Evolutionary conservation across 2,888 invertebrate species (phyloP).

Genomic region (Endotricha flammealis): DNA sequence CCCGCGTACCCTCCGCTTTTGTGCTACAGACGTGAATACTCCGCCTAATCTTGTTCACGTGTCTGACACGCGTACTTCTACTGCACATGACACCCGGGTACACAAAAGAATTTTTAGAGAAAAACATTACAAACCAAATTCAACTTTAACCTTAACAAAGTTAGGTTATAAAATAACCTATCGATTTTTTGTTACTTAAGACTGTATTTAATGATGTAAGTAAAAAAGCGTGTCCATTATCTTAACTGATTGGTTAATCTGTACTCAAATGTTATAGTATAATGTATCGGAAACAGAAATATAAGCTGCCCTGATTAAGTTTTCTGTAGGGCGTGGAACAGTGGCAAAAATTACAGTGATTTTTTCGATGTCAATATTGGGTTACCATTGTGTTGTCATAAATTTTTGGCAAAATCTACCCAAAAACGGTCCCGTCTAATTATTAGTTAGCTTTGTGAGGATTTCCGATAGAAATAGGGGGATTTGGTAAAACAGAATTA

Average conservation of each 20-base stretch:
- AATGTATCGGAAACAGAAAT: slow-evolving; percentile 76
- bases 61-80: slow-evolving; percentile 59
- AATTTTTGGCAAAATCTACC: slow-evolving; percentile 65
- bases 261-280: slow-evolving; percentile 73
- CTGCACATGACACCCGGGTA: slow-evolving; percentile 66
- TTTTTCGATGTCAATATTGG: slow-evolving; percentile 60
- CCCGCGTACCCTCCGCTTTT: slow-evolving; percentile 56
- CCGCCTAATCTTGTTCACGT: slow-evolving; percentile 71
- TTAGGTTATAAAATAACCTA: too few relatives aligned
- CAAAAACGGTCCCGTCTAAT: slow-evolving; percentile 65
- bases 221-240: slow-evolving; percentile 77
- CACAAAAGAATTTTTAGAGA: slow-evolving; percentile 33
- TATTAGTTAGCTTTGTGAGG: slow-evolving; percentile 53
- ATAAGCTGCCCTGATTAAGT: slow-evolving; percentile 71
- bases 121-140: slow-evolving; percentile 22
- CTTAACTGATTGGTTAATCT: slow-evolving; percentile 79
- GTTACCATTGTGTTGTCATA: slow-evolving; percentile 53
- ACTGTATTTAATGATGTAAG: too few relatives aligned
- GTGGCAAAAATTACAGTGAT: slow-evolving; percentile 72
- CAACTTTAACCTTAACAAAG: slow-evolving; percentile 35
- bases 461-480: slow-evolving; percentile 37
- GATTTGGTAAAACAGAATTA: slow-evolving; percentile 47
- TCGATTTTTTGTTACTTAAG: too few relatives aligned
- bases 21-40: slow-evolving; percentile 68
- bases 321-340: slow-evolving; percentile 57